Percentiles rank a stretch among this genome's conserved stretches.
These are phyloP conservation scores for Pocota personata DNA, from an alignment of 2,888 invertebrate species.

Conservation along the genomic window DNA sequence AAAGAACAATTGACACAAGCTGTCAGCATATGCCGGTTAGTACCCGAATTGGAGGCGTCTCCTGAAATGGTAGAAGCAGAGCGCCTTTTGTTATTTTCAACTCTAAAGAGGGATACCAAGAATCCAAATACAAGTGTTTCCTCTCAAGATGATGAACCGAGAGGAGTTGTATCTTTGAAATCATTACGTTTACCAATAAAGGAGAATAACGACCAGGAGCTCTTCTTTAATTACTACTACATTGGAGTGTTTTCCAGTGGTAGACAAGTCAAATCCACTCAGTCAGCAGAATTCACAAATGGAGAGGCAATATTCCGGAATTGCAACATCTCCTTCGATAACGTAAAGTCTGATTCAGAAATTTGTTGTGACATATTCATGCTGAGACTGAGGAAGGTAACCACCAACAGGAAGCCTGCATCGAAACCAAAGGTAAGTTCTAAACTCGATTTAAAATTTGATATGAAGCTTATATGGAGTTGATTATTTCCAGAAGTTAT, in stretches of 20 bases:
- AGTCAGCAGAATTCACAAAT: constrained; percentile 79
- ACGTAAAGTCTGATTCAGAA: constrained; percentile 80
- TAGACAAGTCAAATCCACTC: constrained; percentile 80
- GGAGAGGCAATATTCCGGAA: constrained; percentile 79
- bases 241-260: constrained; percentile 81
- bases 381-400: constrained; percentile 82
- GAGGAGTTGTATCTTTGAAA: constrained; percentile 34
- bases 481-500: constrained; percentile 43
- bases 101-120: constrained; percentile 75
- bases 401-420: constrained; percentile 71
- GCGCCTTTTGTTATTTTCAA: constrained; percentile 82
- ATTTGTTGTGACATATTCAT: constrained; percentile 83
- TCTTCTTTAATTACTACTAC: constrained; percentile 82
- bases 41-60: constrained; percentile 83
- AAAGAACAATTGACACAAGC: constrained; percentile 83
- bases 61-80: constrained; percentile 84
- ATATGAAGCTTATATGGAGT: constrained; percentile 5
- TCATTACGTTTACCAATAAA: constrained; percentile 79
- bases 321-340: constrained; percentile 80
- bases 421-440: constrained; percentile 63
- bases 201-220: constrained; percentile 78
- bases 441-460: background rate
- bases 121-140: constrained; percentile 30
- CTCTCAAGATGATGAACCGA: constrained; percentile 63
- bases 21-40: constrained; percentile 82